A percentile compares a stretch with the other conserved stretches of the same genome.
phyloP scores from a whole-genome alignment of 2,888 invertebrate genomes.

The Leucophenga maculata region DNA sequence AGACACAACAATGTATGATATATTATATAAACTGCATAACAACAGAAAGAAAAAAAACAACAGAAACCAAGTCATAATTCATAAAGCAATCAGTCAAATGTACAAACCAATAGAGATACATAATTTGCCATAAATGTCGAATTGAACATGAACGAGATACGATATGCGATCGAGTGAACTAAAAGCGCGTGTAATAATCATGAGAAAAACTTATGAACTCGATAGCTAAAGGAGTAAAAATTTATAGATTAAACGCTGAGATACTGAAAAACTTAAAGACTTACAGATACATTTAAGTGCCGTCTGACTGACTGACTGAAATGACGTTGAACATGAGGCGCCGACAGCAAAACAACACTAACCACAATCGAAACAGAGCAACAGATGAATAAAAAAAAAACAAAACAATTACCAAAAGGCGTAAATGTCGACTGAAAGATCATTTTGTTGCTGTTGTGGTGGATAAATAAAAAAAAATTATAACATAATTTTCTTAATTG shows the following conservation, averaged over 20 bases:
- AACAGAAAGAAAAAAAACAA: neutral
- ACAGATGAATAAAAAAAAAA: too few relatives aligned
- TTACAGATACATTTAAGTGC: neutral
- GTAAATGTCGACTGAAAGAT: slow-evolving; percentile 17
- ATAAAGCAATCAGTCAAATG: slow-evolving; percentile 25
- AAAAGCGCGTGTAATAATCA: slow-evolving; percentile 26
- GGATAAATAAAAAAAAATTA: slow-evolving; percentile 33
- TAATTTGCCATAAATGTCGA: slow-evolving; percentile 58
- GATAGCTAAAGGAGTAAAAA: slow-evolving; percentile 17
- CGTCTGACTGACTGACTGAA: neutral
- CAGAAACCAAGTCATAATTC: slow-evolving; percentile 15
- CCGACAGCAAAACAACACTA: slow-evolving; percentile 11
- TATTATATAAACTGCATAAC: neutral
- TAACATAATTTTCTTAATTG: slow-evolving; percentile 46
- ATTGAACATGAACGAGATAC: slow-evolving; percentile 42
- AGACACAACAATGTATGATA: too few relatives aligned
- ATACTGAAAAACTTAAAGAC: neutral
- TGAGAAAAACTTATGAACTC: slow-evolving; percentile 25
- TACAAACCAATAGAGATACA: slow-evolving; percentile 30
- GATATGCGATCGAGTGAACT: slow-evolving; percentile 16
- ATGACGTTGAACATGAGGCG: slow-evolving; percentile 21
- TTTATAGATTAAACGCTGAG: slow-evolving; percentile 17
- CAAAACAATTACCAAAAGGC: slow-evolving; percentile 21
- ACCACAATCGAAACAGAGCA: slow-evolving; percentile 2
- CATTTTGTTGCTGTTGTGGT: neutral